A percentile compares a stretch with the other conserved stretches of the same genome.
Conservation (phyloP, 1,140 invertebrate species). For the Orchesella cincta region DNA sequence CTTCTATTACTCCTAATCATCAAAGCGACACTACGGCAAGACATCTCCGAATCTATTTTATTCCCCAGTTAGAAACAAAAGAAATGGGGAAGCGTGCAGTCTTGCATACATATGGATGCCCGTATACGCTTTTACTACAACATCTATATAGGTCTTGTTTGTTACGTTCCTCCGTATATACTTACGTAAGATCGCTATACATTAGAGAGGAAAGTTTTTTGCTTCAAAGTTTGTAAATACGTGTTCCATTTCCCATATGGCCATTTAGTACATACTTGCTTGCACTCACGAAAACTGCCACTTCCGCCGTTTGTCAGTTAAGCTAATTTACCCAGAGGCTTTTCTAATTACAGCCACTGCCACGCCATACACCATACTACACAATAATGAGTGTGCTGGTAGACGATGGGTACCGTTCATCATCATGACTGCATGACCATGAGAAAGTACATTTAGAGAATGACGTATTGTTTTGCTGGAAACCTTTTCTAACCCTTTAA, state of each 20-base stretch:
- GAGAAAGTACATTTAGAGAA: not conserved
- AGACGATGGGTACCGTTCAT: slow-evolving; percentile 7
- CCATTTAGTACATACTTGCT: slow-evolving; percentile 7
- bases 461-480: not conserved
- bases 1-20: not conserved
- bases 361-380: not conserved
- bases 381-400: not conserved
- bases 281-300: not conserved
- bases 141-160: no score
- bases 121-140: no score
- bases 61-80: not conserved
- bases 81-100: not conserved
- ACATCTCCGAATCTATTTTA: slow-evolving; percentile 2
- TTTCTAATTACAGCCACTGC: not conserved
- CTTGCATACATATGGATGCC: no score
- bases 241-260: not conserved
- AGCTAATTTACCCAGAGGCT: slow-evolving; percentile 25
- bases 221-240: no score
- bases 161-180: no score
- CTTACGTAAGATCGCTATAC: no score
- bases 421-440: not conserved
- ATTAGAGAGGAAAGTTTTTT: no score
- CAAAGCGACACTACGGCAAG: not conserved
- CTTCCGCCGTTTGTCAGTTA: slow-evolving; percentile 26
- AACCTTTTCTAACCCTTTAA: not conserved